Evolutionary conservation across 2,888 invertebrate genomes (phyloP).

Genomic region (Acanthoscelides obtectus): DNA sequence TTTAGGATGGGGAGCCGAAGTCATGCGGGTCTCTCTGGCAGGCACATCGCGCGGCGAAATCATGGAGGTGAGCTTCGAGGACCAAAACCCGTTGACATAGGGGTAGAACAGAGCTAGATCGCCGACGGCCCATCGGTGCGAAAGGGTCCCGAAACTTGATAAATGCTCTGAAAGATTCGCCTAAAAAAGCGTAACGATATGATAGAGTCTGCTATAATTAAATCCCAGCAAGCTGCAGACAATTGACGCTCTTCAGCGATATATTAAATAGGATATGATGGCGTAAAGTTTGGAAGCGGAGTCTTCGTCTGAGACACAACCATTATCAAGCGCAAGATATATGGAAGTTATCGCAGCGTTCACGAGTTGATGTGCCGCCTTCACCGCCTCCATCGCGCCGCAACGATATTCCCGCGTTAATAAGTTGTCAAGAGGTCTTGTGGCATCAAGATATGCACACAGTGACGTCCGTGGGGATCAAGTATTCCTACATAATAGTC

Average conservation of each 20-base stretch:
- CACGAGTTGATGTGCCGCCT: neutral
- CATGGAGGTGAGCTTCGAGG: too few species aligned
- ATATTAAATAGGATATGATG: neutral
- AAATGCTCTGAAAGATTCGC: too few species aligned
- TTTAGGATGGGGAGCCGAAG: too few species aligned
- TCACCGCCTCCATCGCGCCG: neutral
- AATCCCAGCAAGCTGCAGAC: neutral
- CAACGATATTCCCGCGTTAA: neutral
- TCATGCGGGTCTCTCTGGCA: too few species aligned
- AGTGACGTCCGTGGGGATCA: neutral
- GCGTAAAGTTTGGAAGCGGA: neutral
- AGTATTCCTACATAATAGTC: too few species aligned
- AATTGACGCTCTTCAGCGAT: neutral
- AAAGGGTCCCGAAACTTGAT: too few species aligned
- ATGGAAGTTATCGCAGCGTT: neutral
- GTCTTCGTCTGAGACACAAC: neutral
- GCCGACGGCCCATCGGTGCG: too few species aligned
- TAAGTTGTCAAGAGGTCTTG: neutral
- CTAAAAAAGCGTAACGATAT: too few species aligned
- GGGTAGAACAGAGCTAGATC: too few species aligned
- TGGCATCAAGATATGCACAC: neutral
- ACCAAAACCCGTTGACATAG: too few species aligned
- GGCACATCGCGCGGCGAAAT: too few species aligned
- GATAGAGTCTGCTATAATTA: neutral
- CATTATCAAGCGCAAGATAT: neutral